Evolutionary conservation across 2,888 invertebrate species (phyloP).

Genomic region (Eutolmus rufibarbis): DNA sequence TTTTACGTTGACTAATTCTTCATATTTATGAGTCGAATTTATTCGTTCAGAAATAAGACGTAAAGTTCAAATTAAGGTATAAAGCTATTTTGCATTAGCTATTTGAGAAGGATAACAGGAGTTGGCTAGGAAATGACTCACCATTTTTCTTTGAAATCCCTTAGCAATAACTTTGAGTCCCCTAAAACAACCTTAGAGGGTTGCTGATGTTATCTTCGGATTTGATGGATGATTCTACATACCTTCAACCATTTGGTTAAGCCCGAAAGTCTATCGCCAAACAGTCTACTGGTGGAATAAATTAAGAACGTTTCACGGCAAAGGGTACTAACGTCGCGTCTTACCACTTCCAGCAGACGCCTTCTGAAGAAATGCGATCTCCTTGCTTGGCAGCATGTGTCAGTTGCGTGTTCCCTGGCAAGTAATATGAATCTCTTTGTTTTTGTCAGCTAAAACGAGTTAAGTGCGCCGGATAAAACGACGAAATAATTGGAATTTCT

Average conservation of each 20-base stretch:
- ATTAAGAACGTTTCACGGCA: background rate
- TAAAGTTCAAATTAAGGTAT: background rate
- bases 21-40: background rate
- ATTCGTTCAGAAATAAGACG: background rate
- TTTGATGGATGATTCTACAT: background rate
- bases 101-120: background rate
- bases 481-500: conserved; percentile 22
- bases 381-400: background rate
- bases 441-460: background rate
- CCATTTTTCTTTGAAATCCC: background rate
- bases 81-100: background rate
- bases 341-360: background rate
- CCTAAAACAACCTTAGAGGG: background rate
- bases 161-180: background rate
- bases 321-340: background rate
- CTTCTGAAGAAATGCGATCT: background rate
- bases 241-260: background rate
- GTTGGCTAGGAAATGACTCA: background rate
- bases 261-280: background rate
- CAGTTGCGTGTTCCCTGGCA: background rate
- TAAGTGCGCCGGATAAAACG: background rate
- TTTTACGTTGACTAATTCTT: background rate
- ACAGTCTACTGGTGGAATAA: background rate
- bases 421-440: background rate
- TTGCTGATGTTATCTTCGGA: background rate